phyloP scores from a whole-genome alignment of 2,797 vertebrate genomes.

The Mycteria americana region DNA sequence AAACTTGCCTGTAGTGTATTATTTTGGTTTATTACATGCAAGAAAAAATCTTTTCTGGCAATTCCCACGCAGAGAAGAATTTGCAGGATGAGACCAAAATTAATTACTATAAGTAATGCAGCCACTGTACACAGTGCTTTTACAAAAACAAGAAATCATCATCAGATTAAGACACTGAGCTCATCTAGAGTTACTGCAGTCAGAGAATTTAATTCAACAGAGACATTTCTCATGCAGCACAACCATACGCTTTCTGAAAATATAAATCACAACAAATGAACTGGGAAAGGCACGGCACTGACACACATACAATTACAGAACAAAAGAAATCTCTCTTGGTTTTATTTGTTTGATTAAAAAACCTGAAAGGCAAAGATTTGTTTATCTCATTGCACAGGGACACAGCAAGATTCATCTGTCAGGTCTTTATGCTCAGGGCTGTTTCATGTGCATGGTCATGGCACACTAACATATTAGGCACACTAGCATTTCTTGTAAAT shows the following conservation, averaged over 20 bases:
- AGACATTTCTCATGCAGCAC: background rate
- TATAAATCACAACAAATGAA: slow-evolving; percentile 28
- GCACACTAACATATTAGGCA: background rate
- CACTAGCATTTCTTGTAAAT: background rate
- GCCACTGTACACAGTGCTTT: background rate
- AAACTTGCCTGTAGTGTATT: background rate
- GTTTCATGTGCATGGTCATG: background rate
- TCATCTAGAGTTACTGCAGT: background rate
- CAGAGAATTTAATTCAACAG: background rate
- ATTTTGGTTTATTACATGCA: background rate
- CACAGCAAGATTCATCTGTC: background rate
- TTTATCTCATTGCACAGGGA: background rate
- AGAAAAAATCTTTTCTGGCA: background rate
- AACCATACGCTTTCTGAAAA: background rate
- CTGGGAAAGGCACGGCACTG: background rate
- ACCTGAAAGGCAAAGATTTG: background rate
- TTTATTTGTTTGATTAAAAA: slow-evolving; percentile 24
- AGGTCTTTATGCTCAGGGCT: background rate
- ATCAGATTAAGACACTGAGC: background rate
- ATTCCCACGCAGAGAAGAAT: background rate
- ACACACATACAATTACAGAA: background rate
- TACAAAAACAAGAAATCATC: background rate
- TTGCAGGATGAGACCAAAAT: background rate
- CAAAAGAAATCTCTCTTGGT: background rate
- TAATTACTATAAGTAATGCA: background rate